Conservation (phyloP, 2,113 vertebrate genomes). For the Promerops cafer region DNA sequence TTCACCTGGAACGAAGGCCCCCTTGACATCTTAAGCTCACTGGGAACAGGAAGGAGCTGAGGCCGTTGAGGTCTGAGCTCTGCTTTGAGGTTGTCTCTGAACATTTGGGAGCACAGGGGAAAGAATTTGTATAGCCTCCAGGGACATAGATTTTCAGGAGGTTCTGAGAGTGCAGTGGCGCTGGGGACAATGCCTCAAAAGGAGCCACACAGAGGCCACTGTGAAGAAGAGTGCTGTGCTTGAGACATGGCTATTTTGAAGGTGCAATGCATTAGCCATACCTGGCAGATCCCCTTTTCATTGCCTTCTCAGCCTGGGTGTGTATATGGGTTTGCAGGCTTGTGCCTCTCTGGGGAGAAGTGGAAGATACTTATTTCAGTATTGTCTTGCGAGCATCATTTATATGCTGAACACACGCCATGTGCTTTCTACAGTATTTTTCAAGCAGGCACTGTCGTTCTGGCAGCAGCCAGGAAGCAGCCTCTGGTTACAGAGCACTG, state of each 20-base stretch:
- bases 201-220: background rate
- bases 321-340: background rate
- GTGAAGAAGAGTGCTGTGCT: background rate
- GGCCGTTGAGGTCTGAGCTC: background rate
- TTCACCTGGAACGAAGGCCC: background rate
- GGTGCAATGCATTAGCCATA: background rate
- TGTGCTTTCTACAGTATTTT: slow-evolving; percentile 35
- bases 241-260: background rate
- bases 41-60: background rate
- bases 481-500: slow-evolving; percentile 25
- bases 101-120: background rate
- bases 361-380: slow-evolving; percentile 33
- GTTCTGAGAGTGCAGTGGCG: background rate
- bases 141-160: slow-evolving; percentile 5
- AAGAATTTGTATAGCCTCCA: background rate
- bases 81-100: background rate
- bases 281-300: background rate
- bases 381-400: slow-evolving; percentile 27
- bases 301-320: background rate
- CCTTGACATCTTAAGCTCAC: background rate
- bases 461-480: background rate
- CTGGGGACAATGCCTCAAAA: background rate
- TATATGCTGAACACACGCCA: slow-evolving; percentile 25
- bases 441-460: slow-evolving; percentile 18
- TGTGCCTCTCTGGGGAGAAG: background rate